Conservation (phyloP, 2,888 invertebrate species). For the Ommatoiulus sabulosus region DNA sequence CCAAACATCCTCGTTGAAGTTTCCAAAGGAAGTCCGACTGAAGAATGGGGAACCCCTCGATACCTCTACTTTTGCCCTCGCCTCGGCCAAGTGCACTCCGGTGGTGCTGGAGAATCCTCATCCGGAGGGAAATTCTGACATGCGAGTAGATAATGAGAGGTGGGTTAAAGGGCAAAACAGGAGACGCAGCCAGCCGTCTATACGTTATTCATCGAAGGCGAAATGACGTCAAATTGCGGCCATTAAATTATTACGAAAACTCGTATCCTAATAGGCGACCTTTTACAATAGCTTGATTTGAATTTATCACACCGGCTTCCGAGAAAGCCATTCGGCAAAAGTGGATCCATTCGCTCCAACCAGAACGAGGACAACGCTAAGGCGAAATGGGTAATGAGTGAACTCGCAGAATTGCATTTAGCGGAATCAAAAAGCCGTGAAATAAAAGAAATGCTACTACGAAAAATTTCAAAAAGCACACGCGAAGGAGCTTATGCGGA, state of each 20-base stretch:
- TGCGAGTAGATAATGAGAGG: not conserved
- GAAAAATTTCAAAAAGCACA: conserved; percentile 28
- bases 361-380: conserved; percentile 40
- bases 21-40: not conserved
- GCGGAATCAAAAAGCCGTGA: conserved; percentile 47
- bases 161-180: not conserved
- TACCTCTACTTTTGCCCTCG: too few species aligned
- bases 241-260: not conserved
- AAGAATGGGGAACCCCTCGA: not conserved
- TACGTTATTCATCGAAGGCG: not conserved
- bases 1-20: not conserved
- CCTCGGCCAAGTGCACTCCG: not conserved
- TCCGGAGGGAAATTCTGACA: not conserved
- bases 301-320: not conserved
- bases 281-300: conserved; percentile 7
- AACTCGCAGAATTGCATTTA: conserved; percentile 50
- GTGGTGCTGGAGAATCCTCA: not conserved
- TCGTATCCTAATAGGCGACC: conserved; percentile 19
- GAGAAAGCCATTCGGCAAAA: not conserved
- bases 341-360: not conserved
- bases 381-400: conserved; percentile 42
- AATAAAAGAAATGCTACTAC: conserved; percentile 50
- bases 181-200: not conserved
- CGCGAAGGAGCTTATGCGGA: not conserved
- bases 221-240: not conserved